These are phyloP conservation scores for Dissostichus mawsoni DNA, from an alignment of 2,113 vertebrate species.

Conservation along the genomic window DNA sequence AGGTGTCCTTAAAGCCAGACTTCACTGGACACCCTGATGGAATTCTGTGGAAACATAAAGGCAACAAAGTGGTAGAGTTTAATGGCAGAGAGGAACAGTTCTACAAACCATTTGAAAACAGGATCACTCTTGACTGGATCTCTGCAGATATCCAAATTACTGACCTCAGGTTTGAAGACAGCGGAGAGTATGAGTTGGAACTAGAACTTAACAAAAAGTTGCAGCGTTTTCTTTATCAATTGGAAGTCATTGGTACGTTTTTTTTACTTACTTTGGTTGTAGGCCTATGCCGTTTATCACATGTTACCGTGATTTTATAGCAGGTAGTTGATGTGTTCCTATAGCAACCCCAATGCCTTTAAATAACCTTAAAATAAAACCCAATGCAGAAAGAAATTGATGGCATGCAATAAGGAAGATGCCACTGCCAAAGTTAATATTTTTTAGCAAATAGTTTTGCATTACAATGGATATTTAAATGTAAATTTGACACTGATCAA, in stretches of 20 bases:
- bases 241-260: conserved; percentile 74
- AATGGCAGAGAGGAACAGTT: background rate
- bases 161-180: conserved; percentile 56
- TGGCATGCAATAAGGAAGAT: background rate
- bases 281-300: background rate
- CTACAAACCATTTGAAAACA: background rate
- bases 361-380: background rate
- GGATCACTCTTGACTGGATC: conserved; percentile 49
- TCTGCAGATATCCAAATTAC: conserved; percentile 57
- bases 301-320: background rate
- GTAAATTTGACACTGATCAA: background rate
- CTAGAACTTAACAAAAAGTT: accelerated
- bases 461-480: background rate
- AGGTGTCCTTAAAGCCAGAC: background rate
- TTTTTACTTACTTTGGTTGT: background rate
- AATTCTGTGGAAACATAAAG: conserved; percentile 72
- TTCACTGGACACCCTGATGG: background rate
- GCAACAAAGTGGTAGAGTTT: conserved; percentile 63
- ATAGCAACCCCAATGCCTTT: background rate
- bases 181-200: conserved; percentile 65
- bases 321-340: background rate
- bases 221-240: accelerated
- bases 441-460: background rate
- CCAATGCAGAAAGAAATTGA: background rate
- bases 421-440: background rate